These are phyloP conservation scores for Drosophila neonasuta DNA, from an alignment of 2,888 invertebrate species.

Conservation along the genomic window DNA sequence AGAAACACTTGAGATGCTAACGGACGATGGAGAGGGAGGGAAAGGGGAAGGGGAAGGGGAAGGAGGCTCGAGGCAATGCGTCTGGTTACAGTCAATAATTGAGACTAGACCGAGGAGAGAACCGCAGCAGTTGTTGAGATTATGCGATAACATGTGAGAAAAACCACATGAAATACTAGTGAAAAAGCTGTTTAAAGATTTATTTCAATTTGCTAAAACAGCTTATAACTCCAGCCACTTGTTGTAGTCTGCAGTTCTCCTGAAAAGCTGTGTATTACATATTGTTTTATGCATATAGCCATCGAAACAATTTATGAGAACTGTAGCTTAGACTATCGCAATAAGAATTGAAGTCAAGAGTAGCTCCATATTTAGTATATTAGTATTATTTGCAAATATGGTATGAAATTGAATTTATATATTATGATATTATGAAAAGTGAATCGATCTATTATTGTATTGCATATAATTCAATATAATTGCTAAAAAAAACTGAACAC, in stretches of 20 bases:
- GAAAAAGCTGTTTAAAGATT: neutral
- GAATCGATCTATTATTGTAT: too few species aligned
- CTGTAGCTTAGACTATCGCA: too few species aligned
- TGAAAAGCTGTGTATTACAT: neutral
- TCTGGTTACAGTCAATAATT: slow-evolving; percentile 5
- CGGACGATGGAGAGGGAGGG: too few species aligned
- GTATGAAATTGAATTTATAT: too few species aligned
- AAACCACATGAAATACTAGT: slow-evolving; percentile 5
- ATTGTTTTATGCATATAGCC: neutral
- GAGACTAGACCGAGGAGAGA: slow-evolving; percentile 2
- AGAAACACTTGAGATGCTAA: neutral
- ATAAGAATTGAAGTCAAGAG: too few species aligned
- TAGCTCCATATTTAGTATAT: too few species aligned
- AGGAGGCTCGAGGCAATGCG: neutral
- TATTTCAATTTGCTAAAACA: slow-evolving; percentile 2
- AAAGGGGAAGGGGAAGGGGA: neutral
- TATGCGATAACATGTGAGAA: slow-evolving; percentile 30
- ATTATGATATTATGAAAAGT: too few species aligned
- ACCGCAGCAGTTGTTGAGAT: slow-evolving; percentile 19
- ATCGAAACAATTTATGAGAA: neutral
- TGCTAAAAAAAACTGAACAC: too few species aligned
- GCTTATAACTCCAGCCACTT: neutral
- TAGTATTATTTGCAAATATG: too few species aligned
- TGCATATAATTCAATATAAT: too few species aligned
- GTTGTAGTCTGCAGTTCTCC: too few species aligned